phyloP scores from a whole-genome alignment of 2,797 vertebrate genomes.

The Aplochiton taeniatus region DNA sequence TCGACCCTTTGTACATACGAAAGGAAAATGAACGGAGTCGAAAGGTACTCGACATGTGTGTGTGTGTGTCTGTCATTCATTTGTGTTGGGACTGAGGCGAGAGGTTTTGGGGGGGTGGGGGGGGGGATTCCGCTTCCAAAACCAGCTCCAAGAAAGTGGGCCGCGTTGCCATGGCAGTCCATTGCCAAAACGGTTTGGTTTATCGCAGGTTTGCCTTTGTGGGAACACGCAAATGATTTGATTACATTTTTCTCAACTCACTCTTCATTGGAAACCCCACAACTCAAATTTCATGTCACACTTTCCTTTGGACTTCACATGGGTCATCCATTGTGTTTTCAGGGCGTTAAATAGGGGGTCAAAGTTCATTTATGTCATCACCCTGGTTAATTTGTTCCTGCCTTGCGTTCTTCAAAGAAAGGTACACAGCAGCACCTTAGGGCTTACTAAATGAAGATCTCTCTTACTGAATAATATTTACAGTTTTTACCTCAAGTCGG shows the following conservation, averaged over 20 bases:
- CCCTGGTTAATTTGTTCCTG: neutral
- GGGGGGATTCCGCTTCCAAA: slow-evolving; percentile 34
- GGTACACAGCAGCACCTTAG: too few relatives aligned
- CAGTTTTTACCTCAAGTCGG: too few relatives aligned
- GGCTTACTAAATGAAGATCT: too few relatives aligned
- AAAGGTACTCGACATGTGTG: too few relatives aligned
- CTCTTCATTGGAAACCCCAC: too few relatives aligned
- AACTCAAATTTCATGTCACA: too few relatives aligned
- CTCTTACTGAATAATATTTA: too few relatives aligned
- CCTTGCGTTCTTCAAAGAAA: neutral
- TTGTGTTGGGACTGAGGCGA: too few relatives aligned
- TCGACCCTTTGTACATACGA: neutral
- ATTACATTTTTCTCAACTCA: slow-evolving; percentile 4
- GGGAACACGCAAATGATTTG: neutral
- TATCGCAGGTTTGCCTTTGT: slow-evolving; percentile 8
- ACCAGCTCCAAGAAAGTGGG: slow-evolving; percentile 16
- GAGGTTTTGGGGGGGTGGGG: too few relatives aligned
- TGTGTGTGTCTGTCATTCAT: too few relatives aligned
- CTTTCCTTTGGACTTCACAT: neutral
- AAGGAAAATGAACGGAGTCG: too few relatives aligned
- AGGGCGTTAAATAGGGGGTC: slow-evolving; percentile 11
- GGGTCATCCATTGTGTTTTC: neutral
- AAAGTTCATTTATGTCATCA: neutral
- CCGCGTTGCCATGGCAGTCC: slow-evolving; percentile 3
- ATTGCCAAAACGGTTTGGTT: too few relatives aligned